Evolutionary conservation across 2,888 invertebrate genomes (phyloP).

Genomic region (Polymixis lichenea): DNA sequence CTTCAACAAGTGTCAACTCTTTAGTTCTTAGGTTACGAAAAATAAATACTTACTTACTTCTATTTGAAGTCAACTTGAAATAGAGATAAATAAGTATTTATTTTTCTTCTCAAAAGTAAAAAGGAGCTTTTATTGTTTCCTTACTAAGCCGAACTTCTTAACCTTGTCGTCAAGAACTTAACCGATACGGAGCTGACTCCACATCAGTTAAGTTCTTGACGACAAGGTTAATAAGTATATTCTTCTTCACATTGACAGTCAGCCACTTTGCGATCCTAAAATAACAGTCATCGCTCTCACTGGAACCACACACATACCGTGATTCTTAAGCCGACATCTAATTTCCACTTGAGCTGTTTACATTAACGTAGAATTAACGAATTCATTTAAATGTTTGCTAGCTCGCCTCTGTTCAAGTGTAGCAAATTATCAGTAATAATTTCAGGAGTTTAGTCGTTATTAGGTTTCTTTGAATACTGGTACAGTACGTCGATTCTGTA

Average conservation of each 20-base stretch:
- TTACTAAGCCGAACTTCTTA: too few species aligned
- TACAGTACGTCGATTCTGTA: too few species aligned
- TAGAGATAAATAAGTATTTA: too few species aligned
- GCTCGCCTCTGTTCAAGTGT: constrained; percentile 24
- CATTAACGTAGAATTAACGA: constrained; percentile 25
- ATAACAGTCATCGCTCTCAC: constrained; percentile 3
- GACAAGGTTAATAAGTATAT: background rate
- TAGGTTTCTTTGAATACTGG: background rate
- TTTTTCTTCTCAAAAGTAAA: too few species aligned
- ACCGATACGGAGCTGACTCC: too few species aligned
- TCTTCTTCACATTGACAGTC: background rate
- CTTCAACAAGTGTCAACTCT: too few species aligned
- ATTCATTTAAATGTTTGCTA: constrained; percentile 19
- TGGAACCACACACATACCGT: constrained; percentile 8
- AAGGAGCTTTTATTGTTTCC: too few species aligned
- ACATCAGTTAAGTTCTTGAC: background rate
- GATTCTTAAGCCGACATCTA: constrained; percentile 34
- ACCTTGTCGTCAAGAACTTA: too few species aligned
- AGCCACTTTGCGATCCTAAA: background rate
- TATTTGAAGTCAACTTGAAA: too few species aligned
- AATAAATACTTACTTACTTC: too few species aligned
- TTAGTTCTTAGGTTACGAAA: too few species aligned
- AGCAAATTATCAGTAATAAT: constrained; percentile 30
- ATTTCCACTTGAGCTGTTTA: constrained; percentile 34
- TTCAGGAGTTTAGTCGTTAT: background rate